phyloP scores from a whole-genome alignment of 2,797 vertebrate species.

The Pristis pectinata region DNA sequence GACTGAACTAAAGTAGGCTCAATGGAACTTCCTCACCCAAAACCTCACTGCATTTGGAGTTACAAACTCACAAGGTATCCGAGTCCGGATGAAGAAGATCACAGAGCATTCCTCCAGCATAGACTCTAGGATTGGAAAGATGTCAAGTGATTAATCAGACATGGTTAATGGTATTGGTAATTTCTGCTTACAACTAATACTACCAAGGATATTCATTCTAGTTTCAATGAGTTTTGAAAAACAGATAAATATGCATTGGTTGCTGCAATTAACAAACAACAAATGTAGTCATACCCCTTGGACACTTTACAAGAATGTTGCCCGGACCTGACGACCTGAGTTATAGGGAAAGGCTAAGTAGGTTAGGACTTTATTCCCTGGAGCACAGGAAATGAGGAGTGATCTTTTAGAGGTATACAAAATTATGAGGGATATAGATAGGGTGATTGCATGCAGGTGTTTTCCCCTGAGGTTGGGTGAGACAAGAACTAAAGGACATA shows the following conservation, averaged over 20 bases:
- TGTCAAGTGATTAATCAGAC: background rate
- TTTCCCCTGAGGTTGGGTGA: no score
- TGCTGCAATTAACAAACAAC: background rate
- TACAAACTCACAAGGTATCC: slow-evolving; percentile 69
- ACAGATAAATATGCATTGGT: background rate
- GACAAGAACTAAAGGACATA: no score
- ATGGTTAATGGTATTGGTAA: background rate
- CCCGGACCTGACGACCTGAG: no score
- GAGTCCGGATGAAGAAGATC: slow-evolving; percentile 67
- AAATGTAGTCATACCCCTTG: background rate
- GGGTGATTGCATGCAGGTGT: no score
- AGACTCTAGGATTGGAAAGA: slow-evolving; percentile 56
- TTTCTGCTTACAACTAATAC: background rate
- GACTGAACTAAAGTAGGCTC: background rate
- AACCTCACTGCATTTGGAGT: background rate
- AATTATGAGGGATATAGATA: no score
- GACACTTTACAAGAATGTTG: no score
- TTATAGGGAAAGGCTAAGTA: no score
- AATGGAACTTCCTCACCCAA: no score
- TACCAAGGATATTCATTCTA: background rate
- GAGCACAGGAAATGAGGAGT: no score
- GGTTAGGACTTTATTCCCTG: no score
- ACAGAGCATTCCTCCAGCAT: slow-evolving; percentile 74
- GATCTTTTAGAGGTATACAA: no score
- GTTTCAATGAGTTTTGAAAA: background rate